phyloP scores from a whole-genome alignment of 2,888 invertebrate species.

The Drosophila limbata region DNA sequence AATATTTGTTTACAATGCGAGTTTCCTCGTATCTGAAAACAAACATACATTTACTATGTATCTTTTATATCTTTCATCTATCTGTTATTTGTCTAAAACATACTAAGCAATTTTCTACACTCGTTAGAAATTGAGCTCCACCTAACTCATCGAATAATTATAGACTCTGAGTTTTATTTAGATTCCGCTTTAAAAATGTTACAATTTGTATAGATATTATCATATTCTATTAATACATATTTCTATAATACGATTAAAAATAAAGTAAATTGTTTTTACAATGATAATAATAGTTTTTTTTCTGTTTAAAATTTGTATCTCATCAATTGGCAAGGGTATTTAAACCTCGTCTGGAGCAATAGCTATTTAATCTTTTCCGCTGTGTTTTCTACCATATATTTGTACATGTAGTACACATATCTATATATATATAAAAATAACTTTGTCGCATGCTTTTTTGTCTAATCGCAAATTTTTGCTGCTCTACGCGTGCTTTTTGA shows the following conservation, averaged over 20 bases:
- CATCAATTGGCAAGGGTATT: neutral
- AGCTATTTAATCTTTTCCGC: neutral
- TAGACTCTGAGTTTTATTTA: too few relatives aligned
- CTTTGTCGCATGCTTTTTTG: conserved; percentile 17
- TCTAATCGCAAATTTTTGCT: conserved; percentile 8
- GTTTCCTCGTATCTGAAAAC: neutral
- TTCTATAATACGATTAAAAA: too few relatives aligned
- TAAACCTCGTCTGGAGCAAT: neutral
- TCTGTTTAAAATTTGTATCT: neutral
- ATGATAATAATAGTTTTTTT: neutral
- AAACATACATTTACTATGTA: neutral
- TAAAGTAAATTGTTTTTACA: too few relatives aligned
- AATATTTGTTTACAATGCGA: neutral
- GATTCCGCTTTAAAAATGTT: too few relatives aligned
- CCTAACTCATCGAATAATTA: too few relatives aligned
- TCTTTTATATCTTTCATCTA: neutral
- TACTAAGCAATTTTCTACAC: neutral
- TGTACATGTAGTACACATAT: neutral
- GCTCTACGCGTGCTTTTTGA: neutral
- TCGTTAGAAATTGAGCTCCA: too few relatives aligned
- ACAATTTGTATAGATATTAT: too few relatives aligned
- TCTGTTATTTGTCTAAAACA: neutral
- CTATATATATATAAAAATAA: neutral
- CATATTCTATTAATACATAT: too few relatives aligned
- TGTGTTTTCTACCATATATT: neutral